Base-by-base conservation (phyloP, 2,797 vertebrate species). In the Coregonus suidteri region DNA sequence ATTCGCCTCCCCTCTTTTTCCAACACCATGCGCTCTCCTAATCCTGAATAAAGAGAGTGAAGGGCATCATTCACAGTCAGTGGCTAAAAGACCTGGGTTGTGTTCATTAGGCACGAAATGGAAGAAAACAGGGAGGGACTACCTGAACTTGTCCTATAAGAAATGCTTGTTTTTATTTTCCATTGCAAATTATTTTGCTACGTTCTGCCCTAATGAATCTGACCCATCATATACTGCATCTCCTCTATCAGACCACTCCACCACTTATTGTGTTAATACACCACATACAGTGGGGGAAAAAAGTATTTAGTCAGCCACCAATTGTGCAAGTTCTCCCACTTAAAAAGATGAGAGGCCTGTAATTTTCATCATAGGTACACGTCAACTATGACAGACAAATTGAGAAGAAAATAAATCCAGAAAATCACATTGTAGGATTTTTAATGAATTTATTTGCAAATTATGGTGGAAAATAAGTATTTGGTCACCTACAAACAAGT, bases 1-100 rank as follows among this genome's bases (percentile, higher is more conserved):
- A 89, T 91, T 95, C 93, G 79, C 82, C 71, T 85, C 85, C 84
- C 84, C 87, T 80, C 85, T 62, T 62, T 62, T 62, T 25, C 75
- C 81, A 87, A 82, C 84, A 83, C 82, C 20, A 82, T 84, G 86
- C 88, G 85, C 85, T 83, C 80, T 84, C 80, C 65, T 76, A 65
- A 77, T 66, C 70, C 77, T 75, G 79, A 84, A 31, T 72, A 25
- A 68, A 34, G 82, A 30, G 65, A 25, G 81, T 31, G 66, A 25
- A 20, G 56, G 56, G 70, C 70, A 71, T 77, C 71, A 77, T 80
- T 82, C 62, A 65, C 62, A 65, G 53, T 15, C 15, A 54, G 53
- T 54, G 53, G 15, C 53, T 47, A 11, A 47, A 47, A 47, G 9
- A 47, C 41, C 41, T 47, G 41, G 41, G 9, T 11, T 47, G 41